Evolutionary conservation across 2,113 vertebrate species (phyloP).

Genomic region (Vidua macroura): DNA sequence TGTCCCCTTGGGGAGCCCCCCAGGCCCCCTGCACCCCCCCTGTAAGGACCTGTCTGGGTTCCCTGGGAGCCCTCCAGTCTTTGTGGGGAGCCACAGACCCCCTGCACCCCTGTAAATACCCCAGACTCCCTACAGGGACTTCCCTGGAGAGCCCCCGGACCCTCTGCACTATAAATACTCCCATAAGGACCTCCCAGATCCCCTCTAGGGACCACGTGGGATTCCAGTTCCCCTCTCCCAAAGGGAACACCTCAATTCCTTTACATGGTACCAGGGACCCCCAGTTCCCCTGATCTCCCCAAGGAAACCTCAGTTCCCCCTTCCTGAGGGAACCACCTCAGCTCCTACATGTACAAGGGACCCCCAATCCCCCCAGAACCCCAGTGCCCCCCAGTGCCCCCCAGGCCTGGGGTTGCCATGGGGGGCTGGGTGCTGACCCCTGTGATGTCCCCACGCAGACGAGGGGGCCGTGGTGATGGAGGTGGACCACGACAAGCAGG

Average conservation of each 20-base stretch:
- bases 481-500: conserved; percentile 94
- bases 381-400: neutral
- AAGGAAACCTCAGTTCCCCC: too few species aligned
- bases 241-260: neutral
- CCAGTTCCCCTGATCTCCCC: neutral
- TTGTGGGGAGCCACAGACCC: neutral
- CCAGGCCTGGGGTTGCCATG: fast-evolving
- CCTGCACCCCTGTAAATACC: neutral
- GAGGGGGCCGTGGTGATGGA: conserved; percentile 94
- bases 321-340: neutral
- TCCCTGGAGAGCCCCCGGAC: neutral
- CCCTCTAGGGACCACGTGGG: neutral
- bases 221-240: neutral
- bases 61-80: too few species aligned
- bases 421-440: neutral
- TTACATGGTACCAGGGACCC: fast-evolving
- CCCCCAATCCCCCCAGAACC: neutral
- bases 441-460: conserved; percentile 45
- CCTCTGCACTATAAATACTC: neutral
- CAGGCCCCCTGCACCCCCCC: fast-evolving
- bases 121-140: neutral
- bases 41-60: neutral
- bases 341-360: fast-evolving
- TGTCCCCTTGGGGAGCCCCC: neutral
- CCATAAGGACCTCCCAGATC: neutral